Conservation (phyloP, 2,797 vertebrate species). For the Myotis vivesi region DNA sequence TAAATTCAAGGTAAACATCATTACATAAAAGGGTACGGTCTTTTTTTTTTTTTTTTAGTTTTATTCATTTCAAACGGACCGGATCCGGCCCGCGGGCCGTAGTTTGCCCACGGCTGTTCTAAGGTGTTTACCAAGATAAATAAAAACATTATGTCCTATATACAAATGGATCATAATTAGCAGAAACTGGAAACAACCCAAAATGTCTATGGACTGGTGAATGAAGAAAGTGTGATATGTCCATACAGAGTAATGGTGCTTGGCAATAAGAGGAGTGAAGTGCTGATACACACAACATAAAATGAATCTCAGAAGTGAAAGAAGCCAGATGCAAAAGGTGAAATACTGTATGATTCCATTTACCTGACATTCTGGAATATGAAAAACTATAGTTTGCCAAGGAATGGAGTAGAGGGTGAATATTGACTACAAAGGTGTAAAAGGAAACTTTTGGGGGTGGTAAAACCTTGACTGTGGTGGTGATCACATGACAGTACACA, state of each 20-base stretch:
- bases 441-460: neutral
- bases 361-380: slow-evolving; percentile 28
- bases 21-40: too few relatives aligned
- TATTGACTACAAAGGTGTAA: neutral
- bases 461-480: neutral
- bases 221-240: neutral
- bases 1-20: too few relatives aligned
- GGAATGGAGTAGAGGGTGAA: neutral
- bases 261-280: neutral
- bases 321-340: neutral
- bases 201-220: neutral
- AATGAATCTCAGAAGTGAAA: neutral
- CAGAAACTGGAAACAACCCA: neutral
- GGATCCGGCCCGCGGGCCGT: too few relatives aligned
- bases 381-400: neutral
- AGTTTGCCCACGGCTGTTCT: neutral
- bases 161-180: neutral
- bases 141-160: neutral
- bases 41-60: too few relatives aligned
- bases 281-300: neutral
- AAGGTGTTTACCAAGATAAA: neutral
- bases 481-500: neutral
- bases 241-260: neutral
- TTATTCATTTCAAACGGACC: too few relatives aligned
- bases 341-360: neutral